Conservation (phyloP, 2,888 invertebrate genomes). For the Teleogryllus oceanicus region DNA sequence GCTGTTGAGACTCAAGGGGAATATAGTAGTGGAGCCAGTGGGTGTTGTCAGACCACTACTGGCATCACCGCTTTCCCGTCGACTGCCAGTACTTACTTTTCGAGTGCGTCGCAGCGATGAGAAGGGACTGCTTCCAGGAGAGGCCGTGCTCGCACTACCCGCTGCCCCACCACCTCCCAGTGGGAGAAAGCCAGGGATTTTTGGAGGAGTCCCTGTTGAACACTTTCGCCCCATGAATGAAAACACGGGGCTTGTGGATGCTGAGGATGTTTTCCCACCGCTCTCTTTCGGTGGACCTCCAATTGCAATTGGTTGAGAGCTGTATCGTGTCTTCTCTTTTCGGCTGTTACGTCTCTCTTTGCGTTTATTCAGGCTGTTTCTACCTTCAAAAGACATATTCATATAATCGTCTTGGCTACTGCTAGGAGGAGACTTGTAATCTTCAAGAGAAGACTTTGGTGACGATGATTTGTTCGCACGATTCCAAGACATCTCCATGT, state of each 20-base stretch:
- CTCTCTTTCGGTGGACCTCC: constrained; percentile 35
- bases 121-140: constrained; percentile 49
- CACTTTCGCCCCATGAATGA: constrained; percentile 43
- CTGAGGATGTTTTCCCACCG: constrained; percentile 43
- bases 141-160: constrained; percentile 37
- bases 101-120: constrained; percentile 48
- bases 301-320: constrained; percentile 64
- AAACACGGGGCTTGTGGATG: constrained; percentile 39
- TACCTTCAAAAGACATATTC: constrained; percentile 50
- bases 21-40: constrained; percentile 60
- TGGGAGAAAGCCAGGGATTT: constrained; percentile 50
- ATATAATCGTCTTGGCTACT: constrained; percentile 52
- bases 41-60: constrained; percentile 51
- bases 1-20: constrained; percentile 65
- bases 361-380: constrained; percentile 42
- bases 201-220: constrained; percentile 49
- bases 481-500: constrained; percentile 64
- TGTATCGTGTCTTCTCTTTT: constrained; percentile 42
- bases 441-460: constrained; percentile 46
- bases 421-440: constrained; percentile 39
- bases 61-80: constrained; percentile 49
- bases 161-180: constrained; percentile 44
- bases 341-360: constrained; percentile 41
- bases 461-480: constrained; percentile 40
- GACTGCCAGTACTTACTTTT: constrained; percentile 37